Evolutionary conservation across 2,113 vertebrate genomes (phyloP).

Genomic region (Manacus vitellinus): DNA sequence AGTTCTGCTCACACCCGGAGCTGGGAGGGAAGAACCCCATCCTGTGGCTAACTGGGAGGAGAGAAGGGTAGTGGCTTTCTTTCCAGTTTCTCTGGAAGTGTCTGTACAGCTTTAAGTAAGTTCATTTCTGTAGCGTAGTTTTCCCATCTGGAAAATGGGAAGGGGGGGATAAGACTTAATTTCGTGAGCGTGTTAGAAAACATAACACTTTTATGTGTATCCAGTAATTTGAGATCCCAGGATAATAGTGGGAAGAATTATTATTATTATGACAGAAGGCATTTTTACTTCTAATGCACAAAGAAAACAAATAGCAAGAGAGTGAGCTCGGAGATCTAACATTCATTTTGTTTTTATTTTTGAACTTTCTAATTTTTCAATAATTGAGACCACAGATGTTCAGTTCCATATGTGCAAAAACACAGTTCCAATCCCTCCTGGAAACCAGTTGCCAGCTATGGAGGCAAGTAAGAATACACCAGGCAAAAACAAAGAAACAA

Average conservation of each 20-base stretch:
- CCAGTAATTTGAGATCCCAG: conserved; percentile 13
- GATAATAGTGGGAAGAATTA: neutral
- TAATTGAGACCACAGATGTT: conserved; percentile 26
- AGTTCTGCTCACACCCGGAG: neutral
- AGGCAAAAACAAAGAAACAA: conserved; percentile 54
- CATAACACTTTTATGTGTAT: neutral
- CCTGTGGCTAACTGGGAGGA: neutral
- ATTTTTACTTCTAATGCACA: conserved; percentile 31
- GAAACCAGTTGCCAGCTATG: conserved; percentile 14
- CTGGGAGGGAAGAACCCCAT: neutral
- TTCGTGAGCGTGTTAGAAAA: neutral
- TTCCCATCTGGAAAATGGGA: conserved; percentile 34
- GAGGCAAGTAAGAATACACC: conserved; percentile 23
- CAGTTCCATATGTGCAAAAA: conserved; percentile 45
- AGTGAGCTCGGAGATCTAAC: neutral
- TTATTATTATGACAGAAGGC: conserved; percentile 28
- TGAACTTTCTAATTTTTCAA: conserved; percentile 54
- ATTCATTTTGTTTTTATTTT: conserved; percentile 35
- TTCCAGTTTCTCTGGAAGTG: neutral
- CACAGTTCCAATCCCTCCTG: neutral
- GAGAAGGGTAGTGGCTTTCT: neutral
- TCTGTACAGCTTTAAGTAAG: neutral
- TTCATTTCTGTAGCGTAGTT: fast-evolving
- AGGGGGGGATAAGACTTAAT: neutral
- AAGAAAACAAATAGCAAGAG: conserved; percentile 30